Evolutionary conservation across 1,140 invertebrate species (phyloP).

Genomic region (Drosophila santomea): DNA sequence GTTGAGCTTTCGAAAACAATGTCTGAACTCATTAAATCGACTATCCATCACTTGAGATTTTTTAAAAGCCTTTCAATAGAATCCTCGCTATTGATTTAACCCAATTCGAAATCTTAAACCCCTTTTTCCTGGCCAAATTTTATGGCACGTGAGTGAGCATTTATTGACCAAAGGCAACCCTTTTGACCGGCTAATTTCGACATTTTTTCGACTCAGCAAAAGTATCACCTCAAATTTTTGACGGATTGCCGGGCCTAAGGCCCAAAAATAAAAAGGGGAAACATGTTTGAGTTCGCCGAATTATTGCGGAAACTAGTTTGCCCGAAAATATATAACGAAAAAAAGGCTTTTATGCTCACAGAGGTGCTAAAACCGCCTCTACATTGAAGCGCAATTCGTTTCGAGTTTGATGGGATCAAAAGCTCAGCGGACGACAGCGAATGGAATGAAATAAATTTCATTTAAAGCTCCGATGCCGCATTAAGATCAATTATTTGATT

Average conservation of each 20-base stretch:
- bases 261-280: conserved; percentile 7
- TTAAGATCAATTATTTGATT: conserved; percentile 84
- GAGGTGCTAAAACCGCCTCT: conserved; percentile 69
- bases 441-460: conserved; percentile 43
- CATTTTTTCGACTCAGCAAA: conserved; percentile 31
- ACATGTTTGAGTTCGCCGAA: conserved; percentile 55
- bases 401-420: conserved; percentile 77
- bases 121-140: conserved; percentile 10
- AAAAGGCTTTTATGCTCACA: conserved; percentile 38
- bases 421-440: conserved; percentile 64
- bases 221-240: conserved; percentile 59
- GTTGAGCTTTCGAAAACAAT: not conserved
- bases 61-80: conserved; percentile 26
- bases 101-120: conserved; percentile 1
- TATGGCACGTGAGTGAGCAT: conserved; percentile 58
- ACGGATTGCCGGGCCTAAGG: conserved; percentile 57
- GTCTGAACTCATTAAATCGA: not conserved
- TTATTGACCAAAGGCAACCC: conserved; percentile 35
- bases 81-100: conserved; percentile 9
- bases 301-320: conserved; percentile 68
- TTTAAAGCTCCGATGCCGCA: conserved; percentile 68
- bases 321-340: conserved; percentile 25
- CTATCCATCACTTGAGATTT: conserved; percentile 24
- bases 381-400: conserved; percentile 80
- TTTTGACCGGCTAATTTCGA: conserved; percentile 46